These are phyloP conservation scores for Scyliorhinus canicula DNA, from an alignment of 2,797 vertebrate species.

Conservation along the genomic window DNA sequence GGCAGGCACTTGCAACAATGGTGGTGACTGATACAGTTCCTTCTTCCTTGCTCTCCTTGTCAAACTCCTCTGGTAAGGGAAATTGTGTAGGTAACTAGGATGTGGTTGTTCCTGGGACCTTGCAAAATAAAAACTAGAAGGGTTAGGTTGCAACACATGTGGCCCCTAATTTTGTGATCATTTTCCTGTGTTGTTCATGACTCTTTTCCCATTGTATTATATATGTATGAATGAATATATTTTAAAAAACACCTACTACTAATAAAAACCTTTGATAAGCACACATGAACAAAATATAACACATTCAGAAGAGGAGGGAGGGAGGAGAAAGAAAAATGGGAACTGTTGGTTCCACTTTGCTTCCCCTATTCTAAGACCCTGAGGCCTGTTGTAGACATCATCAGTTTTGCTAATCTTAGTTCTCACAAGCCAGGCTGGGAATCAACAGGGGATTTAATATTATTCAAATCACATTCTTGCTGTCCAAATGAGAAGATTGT, in stretches of 20 bases:
- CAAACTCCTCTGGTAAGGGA: too few species aligned
- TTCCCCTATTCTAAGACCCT: neutral
- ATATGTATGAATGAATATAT: neutral
- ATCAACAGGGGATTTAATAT: neutral
- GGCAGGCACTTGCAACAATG: too few species aligned
- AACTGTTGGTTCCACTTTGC: neutral
- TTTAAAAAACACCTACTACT: neutral
- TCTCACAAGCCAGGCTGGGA: neutral
- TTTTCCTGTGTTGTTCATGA: too few species aligned
- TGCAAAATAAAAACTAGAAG: too few species aligned
- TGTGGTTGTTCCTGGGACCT: too few species aligned
- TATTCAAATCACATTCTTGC: neutral
- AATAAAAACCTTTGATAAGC: neutral
- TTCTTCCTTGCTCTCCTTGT: too few species aligned
- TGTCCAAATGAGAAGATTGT: neutral
- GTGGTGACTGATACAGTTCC: too few species aligned
- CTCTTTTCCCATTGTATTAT: neutral
- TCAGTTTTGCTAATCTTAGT: neutral
- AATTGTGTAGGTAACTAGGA: too few species aligned
- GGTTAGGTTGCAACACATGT: too few species aligned
- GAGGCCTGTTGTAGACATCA: neutral
- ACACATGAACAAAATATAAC: neutral
- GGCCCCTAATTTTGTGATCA: too few species aligned
- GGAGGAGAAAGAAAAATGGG: neutral
- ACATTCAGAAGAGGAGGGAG: neutral